Evolutionary conservation across 2,113 vertebrate species (phyloP).

Genomic region (Apaloderma vittatum): DNA sequence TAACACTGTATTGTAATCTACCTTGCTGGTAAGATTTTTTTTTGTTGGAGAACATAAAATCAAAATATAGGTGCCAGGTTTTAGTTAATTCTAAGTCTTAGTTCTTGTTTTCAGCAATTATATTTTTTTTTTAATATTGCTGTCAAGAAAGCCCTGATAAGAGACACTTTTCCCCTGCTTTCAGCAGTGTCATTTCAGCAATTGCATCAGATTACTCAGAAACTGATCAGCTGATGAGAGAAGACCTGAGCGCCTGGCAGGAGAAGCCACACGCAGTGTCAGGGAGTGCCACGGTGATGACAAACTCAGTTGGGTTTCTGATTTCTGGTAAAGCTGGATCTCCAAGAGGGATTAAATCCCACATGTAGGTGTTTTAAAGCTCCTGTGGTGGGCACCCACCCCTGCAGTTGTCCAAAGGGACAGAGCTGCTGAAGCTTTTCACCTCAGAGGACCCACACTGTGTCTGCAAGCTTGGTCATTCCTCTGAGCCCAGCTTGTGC

Average conservation of each 20-base stretch:
- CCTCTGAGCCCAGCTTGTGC: background rate
- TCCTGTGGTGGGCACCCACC: background rate
- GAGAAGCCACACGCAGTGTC: background rate
- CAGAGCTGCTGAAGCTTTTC: background rate
- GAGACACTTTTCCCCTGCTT: background rate
- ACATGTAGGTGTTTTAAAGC: background rate
- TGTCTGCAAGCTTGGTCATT: background rate
- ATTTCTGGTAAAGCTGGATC: background rate
- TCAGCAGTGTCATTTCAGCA: background rate
- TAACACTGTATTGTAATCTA: background rate
- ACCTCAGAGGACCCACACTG: too few relatives aligned
- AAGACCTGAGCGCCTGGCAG: background rate
- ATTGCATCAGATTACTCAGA: background rate
- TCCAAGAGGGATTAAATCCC: background rate
- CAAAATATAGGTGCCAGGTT: background rate
- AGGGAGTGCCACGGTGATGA: background rate
- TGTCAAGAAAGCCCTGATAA: background rate
- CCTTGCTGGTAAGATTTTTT: background rate
- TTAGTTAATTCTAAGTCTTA: background rate
- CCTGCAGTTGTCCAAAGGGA: background rate
- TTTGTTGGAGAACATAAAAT: background rate
- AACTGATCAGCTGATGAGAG: accelerated
- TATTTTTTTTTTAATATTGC: background rate
- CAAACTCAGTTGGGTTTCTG: background rate
- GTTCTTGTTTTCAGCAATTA: background rate